Conservation (phyloP, 2,797 vertebrate genomes). For the Balearica regulorum region DNA sequence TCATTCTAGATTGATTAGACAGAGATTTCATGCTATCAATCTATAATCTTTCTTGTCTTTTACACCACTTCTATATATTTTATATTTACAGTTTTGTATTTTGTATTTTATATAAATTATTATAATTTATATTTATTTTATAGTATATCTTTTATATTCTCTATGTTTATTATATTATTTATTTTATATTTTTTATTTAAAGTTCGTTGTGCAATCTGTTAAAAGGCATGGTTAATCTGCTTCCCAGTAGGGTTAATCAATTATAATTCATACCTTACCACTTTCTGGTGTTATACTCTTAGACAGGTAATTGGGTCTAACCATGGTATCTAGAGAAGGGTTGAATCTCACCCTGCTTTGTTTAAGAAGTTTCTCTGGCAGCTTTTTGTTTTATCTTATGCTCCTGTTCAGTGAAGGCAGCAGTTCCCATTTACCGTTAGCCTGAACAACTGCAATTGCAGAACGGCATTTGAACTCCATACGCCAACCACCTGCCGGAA, state of each 20-base stretch:
- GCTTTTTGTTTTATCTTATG: not conserved
- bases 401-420: not conserved
- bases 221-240: not conserved
- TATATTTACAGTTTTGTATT: not conserved
- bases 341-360: not conserved
- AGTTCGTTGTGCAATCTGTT: not conserved
- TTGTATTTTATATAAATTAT: not conserved
- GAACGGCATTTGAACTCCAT: not conserved
- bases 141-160: no score
- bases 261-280: not conserved
- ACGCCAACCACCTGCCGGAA: accelerated
- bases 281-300: not conserved
- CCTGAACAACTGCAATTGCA: not conserved
- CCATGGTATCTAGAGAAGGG: not conserved
- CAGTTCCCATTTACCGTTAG: not conserved
- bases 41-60: not conserved
- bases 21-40: not conserved
- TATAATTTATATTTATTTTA: not conserved
- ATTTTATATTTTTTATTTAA: not conserved
- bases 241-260: not conserved
- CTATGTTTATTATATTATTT: not conserved
- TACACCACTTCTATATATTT: not conserved
- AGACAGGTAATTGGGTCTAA: not conserved
- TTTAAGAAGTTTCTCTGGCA: not conserved
- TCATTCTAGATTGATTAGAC: not conserved